Conservation (phyloP, 2,888 invertebrate genomes). For the Drosophila maculinotata region DNA sequence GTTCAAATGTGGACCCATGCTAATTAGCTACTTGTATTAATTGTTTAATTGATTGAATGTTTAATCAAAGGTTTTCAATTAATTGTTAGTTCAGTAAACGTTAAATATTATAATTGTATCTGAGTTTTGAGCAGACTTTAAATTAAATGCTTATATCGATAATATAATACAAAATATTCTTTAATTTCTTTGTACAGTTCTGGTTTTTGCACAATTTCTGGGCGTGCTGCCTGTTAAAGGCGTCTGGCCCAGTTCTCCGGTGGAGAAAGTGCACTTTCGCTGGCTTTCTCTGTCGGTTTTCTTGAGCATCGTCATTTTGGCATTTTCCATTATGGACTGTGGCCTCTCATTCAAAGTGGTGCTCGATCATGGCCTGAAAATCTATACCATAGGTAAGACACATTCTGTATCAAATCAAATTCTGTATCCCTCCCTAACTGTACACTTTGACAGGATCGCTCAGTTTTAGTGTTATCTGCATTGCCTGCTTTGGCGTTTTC, state of each 20-base stretch:
- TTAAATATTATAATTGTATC: background rate
- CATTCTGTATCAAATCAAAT: too few relatives aligned
- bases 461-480: conserved; percentile 80
- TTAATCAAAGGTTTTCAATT: background rate
- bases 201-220: conserved; percentile 86
- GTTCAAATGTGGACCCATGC: conserved; percentile 24
- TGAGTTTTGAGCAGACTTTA: background rate
- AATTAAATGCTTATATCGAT: background rate
- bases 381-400: conserved; percentile 77
- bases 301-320: conserved; percentile 58
- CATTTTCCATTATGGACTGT: conserved; percentile 68
- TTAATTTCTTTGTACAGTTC: conserved; percentile 71
- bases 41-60: conserved; percentile 1
- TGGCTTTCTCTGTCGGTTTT: conserved; percentile 74
- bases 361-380: conserved; percentile 74
- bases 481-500: conserved; percentile 70
- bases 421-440: background rate
- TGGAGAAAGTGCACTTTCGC: conserved; percentile 71
- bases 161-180: background rate
- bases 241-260: conserved; percentile 83
- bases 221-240: conserved; percentile 86
- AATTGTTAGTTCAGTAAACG: background rate
- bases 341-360: conserved; percentile 67
- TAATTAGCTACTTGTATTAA: background rate
- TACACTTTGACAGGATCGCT: conserved; percentile 66